Conservation (phyloP, 2,113 vertebrate genomes). For the Scolopax mira region DNA sequence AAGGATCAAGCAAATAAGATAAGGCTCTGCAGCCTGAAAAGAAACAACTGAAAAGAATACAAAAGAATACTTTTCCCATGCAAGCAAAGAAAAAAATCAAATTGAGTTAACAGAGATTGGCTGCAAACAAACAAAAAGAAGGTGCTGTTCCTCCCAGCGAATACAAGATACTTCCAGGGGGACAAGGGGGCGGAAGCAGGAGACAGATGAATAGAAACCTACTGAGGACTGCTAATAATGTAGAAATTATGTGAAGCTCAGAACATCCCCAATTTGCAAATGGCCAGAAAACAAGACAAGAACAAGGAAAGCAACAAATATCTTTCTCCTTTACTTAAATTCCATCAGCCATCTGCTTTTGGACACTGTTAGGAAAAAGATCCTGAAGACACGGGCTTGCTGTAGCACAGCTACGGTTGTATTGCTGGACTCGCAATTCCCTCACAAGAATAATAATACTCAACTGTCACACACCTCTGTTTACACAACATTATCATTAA, state of each 20-base stretch:
- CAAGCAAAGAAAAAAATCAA: background rate
- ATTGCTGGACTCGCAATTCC: rapidly evolving
- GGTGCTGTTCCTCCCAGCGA: background rate
- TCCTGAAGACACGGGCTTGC: background rate
- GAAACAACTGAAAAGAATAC: background rate
- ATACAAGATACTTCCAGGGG: background rate
- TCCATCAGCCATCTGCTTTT: background rate
- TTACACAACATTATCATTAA: background rate
- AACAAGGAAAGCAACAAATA: background rate
- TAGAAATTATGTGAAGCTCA: background rate
- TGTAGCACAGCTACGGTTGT: background rate
- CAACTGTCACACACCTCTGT: background rate
- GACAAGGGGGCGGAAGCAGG: background rate
- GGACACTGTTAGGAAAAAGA: background rate
- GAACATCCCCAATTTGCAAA: background rate
- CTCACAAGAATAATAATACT: background rate
- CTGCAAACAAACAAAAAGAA: background rate
- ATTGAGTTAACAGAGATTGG: background rate
- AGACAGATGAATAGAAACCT: background rate
- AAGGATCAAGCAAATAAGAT: background rate
- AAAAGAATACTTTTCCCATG: background rate
- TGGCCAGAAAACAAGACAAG: background rate
- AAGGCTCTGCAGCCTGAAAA: background rate
- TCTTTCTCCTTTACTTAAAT: background rate
- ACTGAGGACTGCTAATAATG: background rate